phyloP scores from a whole-genome alignment of 2,113 vertebrate species.

The Callipepla californica region DNA sequence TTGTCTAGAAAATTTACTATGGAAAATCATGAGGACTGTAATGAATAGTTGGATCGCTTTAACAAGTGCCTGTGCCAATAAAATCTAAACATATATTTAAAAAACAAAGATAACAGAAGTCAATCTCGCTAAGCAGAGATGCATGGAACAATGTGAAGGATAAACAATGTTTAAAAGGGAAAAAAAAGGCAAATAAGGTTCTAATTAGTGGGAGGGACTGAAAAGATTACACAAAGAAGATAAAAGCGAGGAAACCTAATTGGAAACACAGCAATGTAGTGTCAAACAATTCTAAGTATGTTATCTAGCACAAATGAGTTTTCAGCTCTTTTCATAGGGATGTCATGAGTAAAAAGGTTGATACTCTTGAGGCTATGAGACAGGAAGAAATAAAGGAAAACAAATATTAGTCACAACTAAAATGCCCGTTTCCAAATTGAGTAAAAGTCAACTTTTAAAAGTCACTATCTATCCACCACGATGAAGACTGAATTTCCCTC shows the following conservation, averaged over 20 bases:
- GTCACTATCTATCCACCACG: accelerated
- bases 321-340: slow-evolving; percentile 13
- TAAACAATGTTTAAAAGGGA: slow-evolving; percentile 48
- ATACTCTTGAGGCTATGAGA: slow-evolving; percentile 46
- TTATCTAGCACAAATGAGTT: slow-evolving; percentile 21
- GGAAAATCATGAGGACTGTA: slow-evolving; percentile 67
- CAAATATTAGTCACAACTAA: neutral
- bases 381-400: neutral
- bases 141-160: slow-evolving; percentile 37
- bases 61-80: slow-evolving; percentile 32
- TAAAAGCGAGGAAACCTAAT: slow-evolving; percentile 70
- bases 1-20: slow-evolving; percentile 74
- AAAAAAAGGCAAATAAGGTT: slow-evolving; percentile 67
- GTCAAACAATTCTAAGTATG: slow-evolving; percentile 45
- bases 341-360: slow-evolving; percentile 28
- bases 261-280: slow-evolving; percentile 63
- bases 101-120: slow-evolving; percentile 74
- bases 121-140: slow-evolving; percentile 52
- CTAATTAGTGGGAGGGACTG: slow-evolving; percentile 74
- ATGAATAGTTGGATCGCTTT: slow-evolving; percentile 59
- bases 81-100: slow-evolving; percentile 69
- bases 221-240: slow-evolving; percentile 61
- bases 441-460: neutral
- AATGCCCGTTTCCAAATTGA: neutral
- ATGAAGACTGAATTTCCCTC: neutral